Evolutionary conservation across 2,888 invertebrate species (phyloP), one percentile per base, ranked within the genome.

Genomic region (Scaptodrosophila latifasciaeformis): DNA sequence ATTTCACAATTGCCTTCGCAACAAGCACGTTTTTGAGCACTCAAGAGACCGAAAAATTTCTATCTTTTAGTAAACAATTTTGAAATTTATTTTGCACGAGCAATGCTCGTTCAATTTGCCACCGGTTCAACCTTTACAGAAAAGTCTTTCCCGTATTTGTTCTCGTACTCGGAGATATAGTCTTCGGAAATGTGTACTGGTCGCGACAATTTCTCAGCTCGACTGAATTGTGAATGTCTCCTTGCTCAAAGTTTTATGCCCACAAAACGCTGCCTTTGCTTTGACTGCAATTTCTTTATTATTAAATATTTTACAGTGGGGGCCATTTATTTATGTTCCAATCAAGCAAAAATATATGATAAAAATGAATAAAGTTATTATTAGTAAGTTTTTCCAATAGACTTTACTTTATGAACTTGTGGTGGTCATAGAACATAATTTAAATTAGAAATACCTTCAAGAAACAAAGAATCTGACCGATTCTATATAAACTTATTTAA

Each of bases 161-260:
- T 21, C 15, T 37, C 45, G 49, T 45, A 52, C 47, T 37, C 40
- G 59, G 31, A 45, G 51, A 21, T 40, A 40, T 53, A 29, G 42
- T 46, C 40, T 46, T 54, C 49, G 27, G 17, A 39, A 39, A 13
- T 45, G 40, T 49, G 63, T 68, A 66, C 70, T 70, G 71, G 55
- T 81, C 82, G 81, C 72, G 78, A 79, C 82, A 80, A 78, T 67
- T 75, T 78, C 74, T 76, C 70, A 77, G 77, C 69, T 80, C 71
- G 68, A 83, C 84, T 82, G 82, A 84, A 63, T 70, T 77, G 69
- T 68, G 62, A 59, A 67, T 63, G 71, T 67, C 81, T 75, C 74
- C 70, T 76, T 74, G 71, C 81, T 69, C 70, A 75, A 81, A 78
- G 81, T 72, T 82, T 82, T 82, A 83, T 82, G 82, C 68, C 62